phyloP scores from a whole-genome alignment of 2,888 invertebrate species.

The Metellina segmentata region DNA sequence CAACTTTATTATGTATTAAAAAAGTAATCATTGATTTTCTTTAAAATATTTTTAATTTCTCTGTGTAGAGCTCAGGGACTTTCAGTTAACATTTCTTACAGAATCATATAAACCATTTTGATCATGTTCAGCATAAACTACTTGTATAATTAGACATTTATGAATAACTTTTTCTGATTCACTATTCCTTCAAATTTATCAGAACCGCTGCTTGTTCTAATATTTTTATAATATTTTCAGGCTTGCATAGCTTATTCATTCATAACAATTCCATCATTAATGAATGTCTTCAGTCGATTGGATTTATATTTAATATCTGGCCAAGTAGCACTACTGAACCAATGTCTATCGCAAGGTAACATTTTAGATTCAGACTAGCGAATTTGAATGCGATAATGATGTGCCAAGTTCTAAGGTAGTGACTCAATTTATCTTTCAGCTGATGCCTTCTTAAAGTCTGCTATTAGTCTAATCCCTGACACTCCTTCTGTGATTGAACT shows the following conservation, averaged over 20 bases:
- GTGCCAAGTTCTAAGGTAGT: no score
- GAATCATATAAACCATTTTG: no score
- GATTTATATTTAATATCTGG: conserved; percentile 85
- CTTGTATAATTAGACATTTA: no score
- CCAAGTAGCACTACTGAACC: conserved; percentile 92
- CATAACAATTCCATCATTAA: conserved; percentile 97
- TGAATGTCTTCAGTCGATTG: conserved; percentile 88
- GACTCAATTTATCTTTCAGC: conserved; percentile 83
- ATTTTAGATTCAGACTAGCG: neutral
- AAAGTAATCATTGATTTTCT: no score
- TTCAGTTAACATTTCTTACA: no score
- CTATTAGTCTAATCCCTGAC: conserved; percentile 89
- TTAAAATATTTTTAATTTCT: no score
- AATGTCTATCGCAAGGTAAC: conserved; percentile 93
- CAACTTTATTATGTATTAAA: no score
- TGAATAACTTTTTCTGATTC: no score
- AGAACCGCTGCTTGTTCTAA: neutral
- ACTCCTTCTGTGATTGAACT: conserved; percentile 88
- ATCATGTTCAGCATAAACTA: no score
- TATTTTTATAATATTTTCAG: conserved; percentile 78
- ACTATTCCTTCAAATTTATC: no score
- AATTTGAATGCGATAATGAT: neutral
- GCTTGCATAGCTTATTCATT: conserved; percentile 97
- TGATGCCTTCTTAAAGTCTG: conserved; percentile 95
- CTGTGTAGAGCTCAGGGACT: no score